A percentile compares a stretch with the other conserved stretches of the same genome.
These are phyloP conservation scores for Zaprionus taronus DNA, from an alignment of 1,140 invertebrate genomes.

Conservation along the genomic window DNA sequence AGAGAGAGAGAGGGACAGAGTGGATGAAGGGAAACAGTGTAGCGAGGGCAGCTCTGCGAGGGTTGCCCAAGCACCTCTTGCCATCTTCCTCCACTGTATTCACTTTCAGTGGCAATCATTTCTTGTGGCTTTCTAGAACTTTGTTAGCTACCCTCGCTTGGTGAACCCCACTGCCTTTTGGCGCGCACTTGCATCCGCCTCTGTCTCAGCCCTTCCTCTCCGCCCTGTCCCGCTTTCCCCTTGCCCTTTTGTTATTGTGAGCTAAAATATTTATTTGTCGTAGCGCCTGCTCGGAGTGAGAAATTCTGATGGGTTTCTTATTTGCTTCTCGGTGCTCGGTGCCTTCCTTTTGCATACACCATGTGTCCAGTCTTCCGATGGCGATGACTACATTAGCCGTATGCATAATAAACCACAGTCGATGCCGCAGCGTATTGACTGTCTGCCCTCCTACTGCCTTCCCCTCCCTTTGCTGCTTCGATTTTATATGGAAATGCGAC, in stretches of 20 bases:
- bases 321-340: slow-evolving; percentile 71
- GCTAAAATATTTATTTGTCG: slow-evolving; percentile 83
- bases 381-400: slow-evolving; percentile 78
- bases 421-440: neutral
- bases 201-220: no score
- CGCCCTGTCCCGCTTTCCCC: slow-evolving; percentile 29
- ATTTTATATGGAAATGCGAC: slow-evolving; percentile 80
- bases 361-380: slow-evolving; percentile 46
- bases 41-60: slow-evolving; percentile 1
- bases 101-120: neutral
- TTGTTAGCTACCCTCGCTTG: neutral
- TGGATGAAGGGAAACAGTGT: neutral
- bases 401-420: slow-evolving; percentile 69
- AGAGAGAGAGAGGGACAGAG: neutral
- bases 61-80: neutral
- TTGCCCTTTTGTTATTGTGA: slow-evolving; percentile 75
- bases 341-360: slow-evolving; percentile 59
- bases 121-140: neutral
- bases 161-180: neutral
- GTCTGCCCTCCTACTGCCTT: neutral
- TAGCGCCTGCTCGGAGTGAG: slow-evolving; percentile 79
- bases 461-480: slow-evolving; percentile 39
- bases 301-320: slow-evolving; percentile 83
- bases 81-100: neutral
- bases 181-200: neutral